Conservation (phyloP, 92 coral and sea anemone genomes). For the Virgularia gustaviana region DNA sequence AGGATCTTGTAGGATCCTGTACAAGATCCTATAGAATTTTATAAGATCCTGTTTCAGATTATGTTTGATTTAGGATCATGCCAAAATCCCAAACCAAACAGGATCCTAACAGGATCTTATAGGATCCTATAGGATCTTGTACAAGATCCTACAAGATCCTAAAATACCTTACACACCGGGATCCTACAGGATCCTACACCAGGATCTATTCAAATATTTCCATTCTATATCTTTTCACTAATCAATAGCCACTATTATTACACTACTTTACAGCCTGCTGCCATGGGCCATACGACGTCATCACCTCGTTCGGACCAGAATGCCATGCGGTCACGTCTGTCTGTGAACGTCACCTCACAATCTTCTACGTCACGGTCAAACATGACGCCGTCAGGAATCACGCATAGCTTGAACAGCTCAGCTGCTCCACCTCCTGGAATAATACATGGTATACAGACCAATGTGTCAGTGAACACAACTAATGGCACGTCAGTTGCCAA, state of each 20-base stretch:
- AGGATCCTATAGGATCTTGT: too few species aligned
- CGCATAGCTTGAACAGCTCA: constrained; percentile 7
- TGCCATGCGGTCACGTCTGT: constrained; percentile 35
- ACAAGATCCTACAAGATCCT: too few species aligned
- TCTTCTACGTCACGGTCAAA: constrained; percentile 24
- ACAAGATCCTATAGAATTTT: too few species aligned
- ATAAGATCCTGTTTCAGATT: too few species aligned
- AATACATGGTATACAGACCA: constrained; percentile 19
- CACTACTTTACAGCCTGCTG: constrained; percentile 20
- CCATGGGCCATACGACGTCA: constrained; percentile 24
- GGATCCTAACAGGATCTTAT: too few species aligned
- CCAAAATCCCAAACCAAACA: too few species aligned
- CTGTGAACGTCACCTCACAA: background rate
- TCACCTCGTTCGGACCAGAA: constrained; percentile 36
- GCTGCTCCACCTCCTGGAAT: constrained; percentile 37
- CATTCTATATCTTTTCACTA: background rate
- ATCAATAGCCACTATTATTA: background rate
- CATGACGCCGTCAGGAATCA: constrained; percentile 29
- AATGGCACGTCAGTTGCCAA: background rate
- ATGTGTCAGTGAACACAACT: background rate
- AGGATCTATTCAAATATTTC: too few species aligned
- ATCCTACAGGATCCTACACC: too few species aligned
- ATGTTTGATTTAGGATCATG: too few species aligned
- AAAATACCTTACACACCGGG: too few species aligned
- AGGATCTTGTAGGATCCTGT: too few species aligned